Evolutionary conservation across 2,113 vertebrate species (phyloP).

Genomic region (Ciconia stormi): DNA sequence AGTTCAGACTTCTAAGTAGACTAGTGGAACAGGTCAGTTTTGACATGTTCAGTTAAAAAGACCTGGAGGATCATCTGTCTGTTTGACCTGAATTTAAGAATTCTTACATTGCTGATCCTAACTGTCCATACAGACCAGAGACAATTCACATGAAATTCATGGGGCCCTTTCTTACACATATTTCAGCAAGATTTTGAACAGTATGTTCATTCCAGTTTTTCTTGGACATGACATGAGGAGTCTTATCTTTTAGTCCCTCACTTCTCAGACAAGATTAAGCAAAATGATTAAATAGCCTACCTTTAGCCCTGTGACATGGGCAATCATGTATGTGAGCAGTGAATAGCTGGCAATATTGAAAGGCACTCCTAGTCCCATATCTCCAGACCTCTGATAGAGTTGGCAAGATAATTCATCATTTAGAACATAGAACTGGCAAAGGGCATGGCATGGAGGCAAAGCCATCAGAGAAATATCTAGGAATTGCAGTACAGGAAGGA

Average conservation of each 20-base stretch:
- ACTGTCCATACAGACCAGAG: neutral
- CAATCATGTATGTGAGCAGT: slow-evolving; percentile 95
- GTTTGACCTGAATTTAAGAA: neutral
- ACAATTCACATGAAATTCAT: neutral
- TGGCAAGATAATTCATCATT: slow-evolving; percentile 94
- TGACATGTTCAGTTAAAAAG: neutral
- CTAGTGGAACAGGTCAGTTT: neutral
- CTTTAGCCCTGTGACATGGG: slow-evolving; percentile 92
- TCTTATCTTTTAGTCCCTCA: neutral
- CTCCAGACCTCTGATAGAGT: slow-evolving; percentile 93
- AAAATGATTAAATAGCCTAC: slow-evolving; percentile 60
- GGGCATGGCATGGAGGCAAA: slow-evolving; percentile 91
- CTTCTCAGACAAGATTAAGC: neutral
- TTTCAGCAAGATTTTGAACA: neutral
- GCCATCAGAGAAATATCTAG: slow-evolving; percentile 92
- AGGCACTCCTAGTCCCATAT: slow-evolving; percentile 96
- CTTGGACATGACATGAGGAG: neutral
- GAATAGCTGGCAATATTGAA: slow-evolving; percentile 98
- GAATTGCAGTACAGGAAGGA: neutral
- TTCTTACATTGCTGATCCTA: neutral
- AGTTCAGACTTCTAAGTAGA: neutral
- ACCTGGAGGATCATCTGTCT: neutral
- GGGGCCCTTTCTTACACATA: neutral
- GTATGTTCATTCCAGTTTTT: neutral
- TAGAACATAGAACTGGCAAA: slow-evolving; percentile 94